Conservation (phyloP, 1,140 invertebrate species). For the Asbolus verrucosus region DNA sequence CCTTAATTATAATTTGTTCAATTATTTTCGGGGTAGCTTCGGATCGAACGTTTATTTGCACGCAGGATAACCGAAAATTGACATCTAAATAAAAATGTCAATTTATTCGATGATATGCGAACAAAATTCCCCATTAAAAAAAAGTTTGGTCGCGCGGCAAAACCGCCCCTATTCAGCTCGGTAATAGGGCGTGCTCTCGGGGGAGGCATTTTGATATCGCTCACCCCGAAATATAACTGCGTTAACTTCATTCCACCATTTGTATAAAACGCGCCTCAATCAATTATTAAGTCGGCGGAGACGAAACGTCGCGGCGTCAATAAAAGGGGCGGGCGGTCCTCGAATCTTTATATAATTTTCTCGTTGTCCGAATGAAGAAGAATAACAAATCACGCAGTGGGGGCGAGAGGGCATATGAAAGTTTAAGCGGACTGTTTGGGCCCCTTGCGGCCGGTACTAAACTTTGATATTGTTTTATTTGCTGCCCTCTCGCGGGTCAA, state of each 20-base stretch:
- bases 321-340: constrained; percentile 10
- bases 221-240: constrained; percentile 29
- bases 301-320: constrained; percentile 18
- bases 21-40: too few relatives aligned
- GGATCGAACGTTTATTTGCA: too few relatives aligned
- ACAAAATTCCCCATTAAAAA: constrained; percentile 33
- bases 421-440: constrained; percentile 47
- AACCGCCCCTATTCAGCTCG: neutral
- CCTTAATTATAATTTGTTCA: too few relatives aligned
- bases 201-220: constrained; percentile 4
- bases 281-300: constrained; percentile 22
- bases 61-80: constrained; percentile 5
- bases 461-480: constrained; percentile 66
- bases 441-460: constrained; percentile 59
- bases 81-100: constrained; percentile 26
- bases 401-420: constrained; percentile 49
- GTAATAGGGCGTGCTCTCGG: neutral
- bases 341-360: too few relatives aligned
- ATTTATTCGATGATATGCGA: constrained; percentile 18
- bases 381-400: constrained; percentile 4
- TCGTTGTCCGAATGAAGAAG: too few relatives aligned
- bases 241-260: constrained; percentile 30
- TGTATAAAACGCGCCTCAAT: constrained; percentile 27
- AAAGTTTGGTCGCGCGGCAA: neutral
- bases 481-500: constrained; percentile 63